phyloP scores from a whole-genome alignment of 1,140 invertebrate species.

The Cherax destructor region DNA sequence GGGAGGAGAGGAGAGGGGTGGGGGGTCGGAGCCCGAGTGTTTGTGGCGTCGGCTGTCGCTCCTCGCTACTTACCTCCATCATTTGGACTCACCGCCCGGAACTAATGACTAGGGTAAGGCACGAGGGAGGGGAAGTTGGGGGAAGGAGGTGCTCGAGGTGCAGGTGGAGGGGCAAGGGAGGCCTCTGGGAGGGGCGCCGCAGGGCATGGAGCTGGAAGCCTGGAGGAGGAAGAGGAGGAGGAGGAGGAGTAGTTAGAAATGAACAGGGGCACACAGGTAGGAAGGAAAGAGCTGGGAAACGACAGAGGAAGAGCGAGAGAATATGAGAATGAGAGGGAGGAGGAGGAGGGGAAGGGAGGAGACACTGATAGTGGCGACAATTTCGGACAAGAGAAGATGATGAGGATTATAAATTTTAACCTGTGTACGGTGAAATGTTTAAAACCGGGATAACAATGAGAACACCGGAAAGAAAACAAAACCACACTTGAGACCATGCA shows the following conservation, averaged over 20 bases:
- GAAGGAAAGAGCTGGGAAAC: neutral
- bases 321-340: neutral
- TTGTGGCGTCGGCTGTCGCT: conserved; percentile 64
- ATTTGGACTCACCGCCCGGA: conserved; percentile 65
- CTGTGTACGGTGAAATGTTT: too few species aligned
- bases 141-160: conserved; percentile 23
- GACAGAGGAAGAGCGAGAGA: neutral
- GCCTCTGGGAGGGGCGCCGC: neutral
- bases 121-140: conserved; percentile 32
- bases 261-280: neutral
- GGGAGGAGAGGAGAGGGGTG: neutral
- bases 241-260: neutral
- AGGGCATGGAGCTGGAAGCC: neutral
- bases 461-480: too few species aligned
- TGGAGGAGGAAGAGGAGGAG: neutral
- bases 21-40: conserved; percentile 28
- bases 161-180: neutral
- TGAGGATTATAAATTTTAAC: too few species aligned
- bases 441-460: too few species aligned
- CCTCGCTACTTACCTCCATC: conserved; percentile 63
- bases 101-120: conserved; percentile 69
- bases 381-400: too few species aligned
- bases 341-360: neutral
- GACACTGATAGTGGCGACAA: too few species aligned
- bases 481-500: too few species aligned